Conservation (phyloP, 2,113 vertebrate species). For the Felis chaus region DNA sequence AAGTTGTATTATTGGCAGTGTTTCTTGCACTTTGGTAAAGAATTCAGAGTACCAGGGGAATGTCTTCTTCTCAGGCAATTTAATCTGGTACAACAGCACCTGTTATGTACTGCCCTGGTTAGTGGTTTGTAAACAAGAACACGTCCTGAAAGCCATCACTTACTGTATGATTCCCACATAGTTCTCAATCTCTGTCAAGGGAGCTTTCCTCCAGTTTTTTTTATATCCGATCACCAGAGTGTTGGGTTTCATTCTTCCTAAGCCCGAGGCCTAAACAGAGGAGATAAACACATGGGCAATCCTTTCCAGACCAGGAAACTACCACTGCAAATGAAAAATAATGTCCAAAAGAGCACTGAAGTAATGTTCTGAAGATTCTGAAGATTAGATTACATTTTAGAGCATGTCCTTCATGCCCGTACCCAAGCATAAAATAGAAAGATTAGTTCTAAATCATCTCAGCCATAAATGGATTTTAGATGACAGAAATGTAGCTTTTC, state of each 20-base stretch:
- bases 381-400: conserved; percentile 81
- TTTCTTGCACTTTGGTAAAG: neutral
- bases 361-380: conserved; percentile 81
- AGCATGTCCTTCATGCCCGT: conserved; percentile 83
- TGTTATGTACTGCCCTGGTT: neutral
- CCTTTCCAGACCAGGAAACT: conserved; percentile 32
- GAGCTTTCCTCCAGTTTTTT: conserved; percentile 91
- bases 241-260: conserved; percentile 97
- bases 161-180: conserved; percentile 97
- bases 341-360: conserved; percentile 77
- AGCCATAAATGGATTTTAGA: conserved; percentile 84
- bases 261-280: conserved; percentile 90
- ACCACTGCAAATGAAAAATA: conserved; percentile 81
- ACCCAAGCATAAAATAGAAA: conserved; percentile 83
- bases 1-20: neutral
- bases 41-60: conserved; percentile 4
- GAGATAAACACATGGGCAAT: conserved; percentile 71
- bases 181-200: conserved; percentile 86
- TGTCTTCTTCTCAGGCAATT: neutral
- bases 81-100: neutral
- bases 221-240: conserved; percentile 97
- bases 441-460: conserved; percentile 86
- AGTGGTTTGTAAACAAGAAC: neutral
- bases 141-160: conserved; percentile 79
- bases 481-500: conserved; percentile 85